Percentiles rank a stretch among this genome's conserved stretches.
Evolutionary conservation across 2,888 invertebrate genomes (phyloP).

Genomic region (Nebria salina): DNA sequence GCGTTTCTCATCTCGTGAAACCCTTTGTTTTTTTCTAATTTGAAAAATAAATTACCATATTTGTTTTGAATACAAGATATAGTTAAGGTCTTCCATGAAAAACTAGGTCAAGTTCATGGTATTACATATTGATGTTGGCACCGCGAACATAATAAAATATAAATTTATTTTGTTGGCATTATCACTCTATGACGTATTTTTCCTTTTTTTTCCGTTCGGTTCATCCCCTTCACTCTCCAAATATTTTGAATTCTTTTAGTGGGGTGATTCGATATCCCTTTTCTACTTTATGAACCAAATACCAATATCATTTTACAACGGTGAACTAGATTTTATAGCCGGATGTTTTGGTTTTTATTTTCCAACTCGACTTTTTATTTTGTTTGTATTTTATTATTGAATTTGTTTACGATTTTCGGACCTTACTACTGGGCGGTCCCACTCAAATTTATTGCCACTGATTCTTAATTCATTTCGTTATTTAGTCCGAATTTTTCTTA

Average conservation of each 20-base stretch:
- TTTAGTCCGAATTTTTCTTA: no score
- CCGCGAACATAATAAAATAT: constrained; percentile 12
- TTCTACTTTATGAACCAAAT: not conserved
- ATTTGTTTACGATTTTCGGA: not conserved
- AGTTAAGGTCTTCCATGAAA: not conserved
- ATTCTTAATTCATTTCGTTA: no score
- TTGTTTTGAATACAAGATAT: not conserved
- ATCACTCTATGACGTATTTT: constrained; percentile 1
- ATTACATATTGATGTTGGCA: constrained; percentile 26
- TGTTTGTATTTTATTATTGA: not conserved
- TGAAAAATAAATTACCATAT: not conserved
- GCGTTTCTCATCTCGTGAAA: not conserved
- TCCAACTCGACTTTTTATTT: not conserved
- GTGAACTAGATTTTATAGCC: not conserved
- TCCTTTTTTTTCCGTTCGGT: not conserved
- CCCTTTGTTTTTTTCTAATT: not conserved
- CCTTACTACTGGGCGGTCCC: not conserved
- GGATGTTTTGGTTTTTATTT: constrained; percentile 8
- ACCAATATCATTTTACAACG: constrained; percentile 11
- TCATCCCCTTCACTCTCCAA: not conserved
- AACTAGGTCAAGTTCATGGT: constrained; percentile 21
- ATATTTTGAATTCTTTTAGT: constrained; percentile 4
- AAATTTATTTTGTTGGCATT: constrained; percentile 26
- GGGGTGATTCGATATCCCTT: not conserved
- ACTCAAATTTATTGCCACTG: no score